These are phyloP conservation scores for Cephalotes varians DNA, from an alignment of 2,888 invertebrate genomes.

Conservation along the genomic window DNA sequence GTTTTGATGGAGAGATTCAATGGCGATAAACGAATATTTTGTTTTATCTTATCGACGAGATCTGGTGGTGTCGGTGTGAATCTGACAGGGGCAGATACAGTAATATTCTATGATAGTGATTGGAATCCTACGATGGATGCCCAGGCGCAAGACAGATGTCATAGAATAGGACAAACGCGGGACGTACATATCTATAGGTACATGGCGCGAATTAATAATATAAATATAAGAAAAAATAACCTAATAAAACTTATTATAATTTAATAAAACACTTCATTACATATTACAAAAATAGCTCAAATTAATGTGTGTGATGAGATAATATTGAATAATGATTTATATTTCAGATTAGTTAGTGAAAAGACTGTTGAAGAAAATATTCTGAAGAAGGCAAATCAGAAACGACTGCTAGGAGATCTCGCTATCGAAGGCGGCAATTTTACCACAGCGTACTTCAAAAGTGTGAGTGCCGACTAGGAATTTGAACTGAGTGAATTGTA, in stretches of 20 bases:
- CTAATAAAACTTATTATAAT: not conserved
- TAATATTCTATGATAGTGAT: constrained; percentile 99
- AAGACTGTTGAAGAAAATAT: constrained; percentile 99
- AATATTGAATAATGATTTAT: not conserved
- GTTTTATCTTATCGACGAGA: constrained; percentile 98
- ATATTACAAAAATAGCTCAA: too few relatives aligned
- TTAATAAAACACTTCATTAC: not conserved
- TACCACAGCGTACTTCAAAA: constrained; percentile 98
- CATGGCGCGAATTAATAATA: not conserved
- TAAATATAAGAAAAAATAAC: not conserved
- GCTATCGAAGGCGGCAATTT: constrained; percentile 99
- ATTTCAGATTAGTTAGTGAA: constrained; percentile 94
- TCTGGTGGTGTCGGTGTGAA: constrained; percentile 99
- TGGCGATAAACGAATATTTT: constrained; percentile 97
- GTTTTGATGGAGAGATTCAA: constrained; percentile 99
- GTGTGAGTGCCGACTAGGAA: constrained; percentile 86
- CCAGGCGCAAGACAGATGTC: constrained; percentile 98
- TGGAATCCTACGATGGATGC: constrained; percentile 99
- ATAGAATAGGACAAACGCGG: constrained; percentile 99
- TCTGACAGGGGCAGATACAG: constrained; percentile 99
- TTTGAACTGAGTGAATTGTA: not conserved
- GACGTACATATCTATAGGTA: constrained; percentile 98
- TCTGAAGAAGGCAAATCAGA: constrained; percentile 99
- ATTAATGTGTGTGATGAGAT: not conserved
- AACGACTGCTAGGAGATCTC: constrained; percentile 97